These are phyloP conservation scores for Ascaphus truei DNA, from an alignment of 2,113 vertebrate genomes.

Conservation along the genomic window DNA sequence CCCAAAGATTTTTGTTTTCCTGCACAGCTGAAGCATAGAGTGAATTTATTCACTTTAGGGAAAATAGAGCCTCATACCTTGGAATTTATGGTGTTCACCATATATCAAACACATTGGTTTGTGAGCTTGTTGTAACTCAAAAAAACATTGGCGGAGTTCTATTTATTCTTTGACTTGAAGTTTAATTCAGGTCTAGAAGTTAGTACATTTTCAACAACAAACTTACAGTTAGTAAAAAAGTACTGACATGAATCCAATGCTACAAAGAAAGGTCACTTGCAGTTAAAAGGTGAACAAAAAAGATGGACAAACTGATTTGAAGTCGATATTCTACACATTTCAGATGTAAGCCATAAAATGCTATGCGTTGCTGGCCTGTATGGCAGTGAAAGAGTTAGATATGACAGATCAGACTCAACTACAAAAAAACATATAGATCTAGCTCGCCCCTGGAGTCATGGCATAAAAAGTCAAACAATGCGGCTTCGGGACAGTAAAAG, in stretches of 20 bases:
- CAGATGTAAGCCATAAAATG: too few relatives aligned
- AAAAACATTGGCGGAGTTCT: conserved; percentile 53
- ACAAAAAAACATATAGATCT: too few relatives aligned
- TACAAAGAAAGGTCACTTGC: conserved; percentile 53
- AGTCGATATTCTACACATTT: too few relatives aligned
- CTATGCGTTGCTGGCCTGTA: too few relatives aligned
- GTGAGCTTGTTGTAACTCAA: conserved; percentile 55
- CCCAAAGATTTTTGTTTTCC: too few relatives aligned
- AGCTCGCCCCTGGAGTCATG: too few relatives aligned
- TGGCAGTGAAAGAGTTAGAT: too few relatives aligned
- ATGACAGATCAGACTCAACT: too few relatives aligned
- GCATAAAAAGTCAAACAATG: too few relatives aligned
- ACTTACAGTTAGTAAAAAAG: conserved; percentile 57
- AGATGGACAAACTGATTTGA: too few relatives aligned
- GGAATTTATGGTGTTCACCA: conserved; percentile 54
- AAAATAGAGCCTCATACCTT: conserved; percentile 43
- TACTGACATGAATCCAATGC: conserved; percentile 55
- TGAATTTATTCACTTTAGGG: conserved; percentile 44
- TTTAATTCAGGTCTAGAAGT: conserved; percentile 58
- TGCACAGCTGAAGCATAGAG: conserved; percentile 20
- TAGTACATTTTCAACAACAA: conserved; percentile 56
- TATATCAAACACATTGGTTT: conserved; percentile 51
- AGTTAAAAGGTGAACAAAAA: conserved; percentile 46
- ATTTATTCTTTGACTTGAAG: conserved; percentile 59
- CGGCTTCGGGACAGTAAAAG: too few relatives aligned